These are phyloP conservation scores for Palloptera scutellata DNA, from an alignment of 2,888 invertebrate species.

Conservation along the genomic window DNA sequence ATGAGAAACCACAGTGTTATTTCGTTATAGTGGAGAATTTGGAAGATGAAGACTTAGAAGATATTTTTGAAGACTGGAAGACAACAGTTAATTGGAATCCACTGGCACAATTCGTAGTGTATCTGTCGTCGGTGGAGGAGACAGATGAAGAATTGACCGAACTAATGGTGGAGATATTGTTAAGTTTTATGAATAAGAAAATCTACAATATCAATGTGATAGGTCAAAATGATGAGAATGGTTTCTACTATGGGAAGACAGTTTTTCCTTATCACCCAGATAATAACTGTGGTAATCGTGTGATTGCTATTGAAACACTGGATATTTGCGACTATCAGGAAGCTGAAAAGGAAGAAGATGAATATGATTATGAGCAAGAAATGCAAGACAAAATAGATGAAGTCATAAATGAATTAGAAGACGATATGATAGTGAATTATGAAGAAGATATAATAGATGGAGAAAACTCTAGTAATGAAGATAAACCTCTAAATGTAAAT, in stretches of 20 bases:
- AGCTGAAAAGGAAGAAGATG: slow-evolving; percentile 26
- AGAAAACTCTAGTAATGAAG: too few species aligned
- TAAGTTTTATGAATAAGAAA: slow-evolving; percentile 54
- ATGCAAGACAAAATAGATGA: background rate
- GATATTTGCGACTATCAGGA: slow-evolving; percentile 53
- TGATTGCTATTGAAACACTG: slow-evolving; percentile 51
- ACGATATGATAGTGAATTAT: too few species aligned
- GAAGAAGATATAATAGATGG: too few species aligned
- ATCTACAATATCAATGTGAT: slow-evolving; percentile 61
- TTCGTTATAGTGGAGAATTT: slow-evolving; percentile 54
- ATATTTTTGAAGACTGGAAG: slow-evolving; percentile 54
- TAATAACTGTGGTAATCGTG: slow-evolving; percentile 58
- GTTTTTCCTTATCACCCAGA: slow-evolving; percentile 61
- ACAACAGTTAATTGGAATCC: slow-evolving; percentile 60
- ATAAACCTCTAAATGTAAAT: too few species aligned
- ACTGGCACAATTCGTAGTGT: slow-evolving; percentile 60
- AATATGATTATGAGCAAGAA: slow-evolving; percentile 16
- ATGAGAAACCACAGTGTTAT: slow-evolving; percentile 60
- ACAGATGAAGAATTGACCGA: slow-evolving; percentile 57
- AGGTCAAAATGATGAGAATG: slow-evolving; percentile 51
- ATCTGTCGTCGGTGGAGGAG: slow-evolving; percentile 50
- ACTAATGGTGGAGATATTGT: slow-evolving; percentile 53
- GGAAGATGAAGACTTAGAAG: slow-evolving; percentile 55
- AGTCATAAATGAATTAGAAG: background rate
- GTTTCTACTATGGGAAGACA: slow-evolving; percentile 50